phyloP scores from a whole-genome alignment of 2,797 vertebrate species.

The Phataginus tricuspis region DNA sequence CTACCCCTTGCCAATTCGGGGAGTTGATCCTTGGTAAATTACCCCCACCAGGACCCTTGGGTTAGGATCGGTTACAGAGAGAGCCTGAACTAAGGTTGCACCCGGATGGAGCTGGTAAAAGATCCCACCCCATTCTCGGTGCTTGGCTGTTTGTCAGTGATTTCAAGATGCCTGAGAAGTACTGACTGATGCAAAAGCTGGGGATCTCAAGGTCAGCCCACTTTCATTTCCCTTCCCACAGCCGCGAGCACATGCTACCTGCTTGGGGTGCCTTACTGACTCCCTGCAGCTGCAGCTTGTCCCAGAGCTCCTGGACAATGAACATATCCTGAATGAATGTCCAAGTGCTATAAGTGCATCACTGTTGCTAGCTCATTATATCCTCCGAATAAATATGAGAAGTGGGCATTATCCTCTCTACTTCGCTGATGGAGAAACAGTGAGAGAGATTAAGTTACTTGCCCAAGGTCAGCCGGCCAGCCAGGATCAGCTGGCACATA shows the following conservation, averaged over 20 bases:
- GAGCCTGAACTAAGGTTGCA: background rate
- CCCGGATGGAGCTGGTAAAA: background rate
- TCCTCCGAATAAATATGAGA: background rate
- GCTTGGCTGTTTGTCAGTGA: background rate
- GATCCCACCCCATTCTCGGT: background rate
- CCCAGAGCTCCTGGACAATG: background rate
- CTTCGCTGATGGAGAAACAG: background rate
- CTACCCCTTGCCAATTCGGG: background rate
- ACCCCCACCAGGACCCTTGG: background rate
- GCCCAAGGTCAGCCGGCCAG: background rate
- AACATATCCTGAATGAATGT: background rate
- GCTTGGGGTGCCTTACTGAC: background rate
- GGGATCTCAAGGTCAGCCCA: background rate
- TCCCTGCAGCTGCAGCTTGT: background rate
- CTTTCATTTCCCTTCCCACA: background rate
- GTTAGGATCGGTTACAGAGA: background rate
- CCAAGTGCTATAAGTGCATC: background rate
- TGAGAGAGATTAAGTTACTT: background rate
- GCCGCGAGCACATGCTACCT: background rate
- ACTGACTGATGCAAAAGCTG: background rate
- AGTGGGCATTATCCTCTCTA: background rate
- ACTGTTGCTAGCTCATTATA: background rate
- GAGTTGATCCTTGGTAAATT: background rate
- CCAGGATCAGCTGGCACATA: background rate
- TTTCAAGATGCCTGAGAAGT: background rate